A percentile compares a stretch with the other conserved stretches of the same genome.
These are phyloP conservation scores for Archivesica marissinica DNA, from an alignment of 1,140 invertebrate species.

Conservation along the genomic window DNA sequence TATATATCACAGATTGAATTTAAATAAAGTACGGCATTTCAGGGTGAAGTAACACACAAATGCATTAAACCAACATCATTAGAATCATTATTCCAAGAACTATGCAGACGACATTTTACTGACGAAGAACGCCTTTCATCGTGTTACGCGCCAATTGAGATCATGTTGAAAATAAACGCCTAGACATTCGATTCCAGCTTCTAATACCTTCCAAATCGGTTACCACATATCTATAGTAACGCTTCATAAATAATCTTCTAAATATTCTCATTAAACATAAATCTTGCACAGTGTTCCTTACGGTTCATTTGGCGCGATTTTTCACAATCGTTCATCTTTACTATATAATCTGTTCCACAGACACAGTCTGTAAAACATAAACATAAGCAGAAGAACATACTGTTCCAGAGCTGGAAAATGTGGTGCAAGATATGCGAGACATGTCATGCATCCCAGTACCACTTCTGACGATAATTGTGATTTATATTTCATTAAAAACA, in stretches of 20 bases:
- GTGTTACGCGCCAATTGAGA: conserved; percentile 39
- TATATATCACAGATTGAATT: conserved; percentile 9
- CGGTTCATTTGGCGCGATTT: conserved; percentile 58
- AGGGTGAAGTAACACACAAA: conserved; percentile 17
- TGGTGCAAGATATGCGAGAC: not conserved
- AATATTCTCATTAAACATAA: conserved; percentile 58
- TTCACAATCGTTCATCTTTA: conserved; percentile 62
- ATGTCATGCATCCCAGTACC: conserved; percentile 1
- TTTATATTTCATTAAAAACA: too few relatives aligned
- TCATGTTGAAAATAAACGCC: conserved; percentile 41
- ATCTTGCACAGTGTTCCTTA: conserved; percentile 56
- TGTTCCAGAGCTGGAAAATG: not conserved
- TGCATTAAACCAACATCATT: conserved; percentile 39
- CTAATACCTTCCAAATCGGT: conserved; percentile 56
- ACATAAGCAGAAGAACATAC: not conserved
- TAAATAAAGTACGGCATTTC: conserved; percentile 5
- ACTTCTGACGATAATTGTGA: too few relatives aligned
- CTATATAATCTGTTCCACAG: conserved; percentile 45
- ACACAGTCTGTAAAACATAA: not conserved
- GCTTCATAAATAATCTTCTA: conserved; percentile 54
- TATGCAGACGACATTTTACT: conserved; percentile 33
- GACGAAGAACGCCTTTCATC: conserved; percentile 41
- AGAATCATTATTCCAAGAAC: conserved; percentile 11
- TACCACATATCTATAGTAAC: conserved; percentile 59
- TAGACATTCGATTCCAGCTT: conserved; percentile 36